A percentile compares a stretch with the other conserved stretches of the same genome.
phyloP scores from a whole-genome alignment of 1,140 invertebrate species.

The Diprion similis region DNA sequence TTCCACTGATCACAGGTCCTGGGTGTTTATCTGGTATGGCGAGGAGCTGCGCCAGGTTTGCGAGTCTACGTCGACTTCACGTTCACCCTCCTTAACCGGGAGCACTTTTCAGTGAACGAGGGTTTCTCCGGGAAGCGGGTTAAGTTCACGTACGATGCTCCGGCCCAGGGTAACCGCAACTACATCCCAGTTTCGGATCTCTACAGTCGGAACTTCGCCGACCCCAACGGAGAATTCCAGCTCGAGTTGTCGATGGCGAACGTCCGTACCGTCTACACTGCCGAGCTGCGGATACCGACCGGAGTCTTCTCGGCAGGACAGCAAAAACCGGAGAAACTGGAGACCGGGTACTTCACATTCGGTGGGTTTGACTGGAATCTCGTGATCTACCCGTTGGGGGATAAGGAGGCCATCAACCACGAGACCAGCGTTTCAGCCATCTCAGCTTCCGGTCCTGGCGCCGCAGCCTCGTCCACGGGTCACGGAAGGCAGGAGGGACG shows the following conservation, averaged over 20 bases:
- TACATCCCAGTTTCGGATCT: conserved; percentile 83
- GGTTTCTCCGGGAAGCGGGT: conserved; percentile 82
- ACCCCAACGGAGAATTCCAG: conserved; percentile 84
- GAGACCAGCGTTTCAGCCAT: neutral
- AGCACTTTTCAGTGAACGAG: conserved; percentile 87
- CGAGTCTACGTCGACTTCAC: conserved; percentile 84
- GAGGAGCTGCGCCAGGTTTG: conserved; percentile 76
- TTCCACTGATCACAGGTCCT: conserved; percentile 60
- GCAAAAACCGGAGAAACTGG: conserved; percentile 64
- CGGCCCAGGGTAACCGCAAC: conserved; percentile 79
- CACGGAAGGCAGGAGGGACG: conserved; percentile 58
- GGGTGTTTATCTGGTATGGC: conserved; percentile 83
- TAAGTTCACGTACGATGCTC: conserved; percentile 78
- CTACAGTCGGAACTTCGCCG: conserved; percentile 78
- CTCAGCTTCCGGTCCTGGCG: too few relatives aligned
- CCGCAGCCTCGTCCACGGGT: conserved; percentile 8
- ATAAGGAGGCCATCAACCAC: conserved; percentile 57
- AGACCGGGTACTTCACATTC: conserved; percentile 77
- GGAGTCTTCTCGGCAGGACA: conserved; percentile 53
- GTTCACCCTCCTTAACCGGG: conserved; percentile 84
- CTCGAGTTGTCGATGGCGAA: conserved; percentile 82
- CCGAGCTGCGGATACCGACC: conserved; percentile 63
- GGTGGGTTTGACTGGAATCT: conserved; percentile 88
- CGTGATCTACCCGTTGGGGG: conserved; percentile 73
- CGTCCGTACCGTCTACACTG: conserved; percentile 78